These are phyloP conservation scores for Sebastes trivittatus DNA, from an alignment of 2,797 vertebrate species.

Conservation along the genomic window DNA sequence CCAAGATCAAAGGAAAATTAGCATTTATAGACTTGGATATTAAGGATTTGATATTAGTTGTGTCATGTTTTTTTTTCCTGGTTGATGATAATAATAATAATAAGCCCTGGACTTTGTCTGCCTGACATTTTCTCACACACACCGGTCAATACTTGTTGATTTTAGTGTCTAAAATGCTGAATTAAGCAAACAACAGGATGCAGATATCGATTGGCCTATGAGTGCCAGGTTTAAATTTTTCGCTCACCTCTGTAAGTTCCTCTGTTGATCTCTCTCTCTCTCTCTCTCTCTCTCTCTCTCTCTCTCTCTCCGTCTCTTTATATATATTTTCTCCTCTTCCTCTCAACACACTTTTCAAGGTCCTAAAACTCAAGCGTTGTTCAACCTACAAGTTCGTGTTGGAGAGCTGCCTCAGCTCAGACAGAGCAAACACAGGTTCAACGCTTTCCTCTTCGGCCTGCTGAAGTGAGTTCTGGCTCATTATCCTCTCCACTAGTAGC, in stretches of 20 bases:
- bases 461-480: constrained; percentile 87
- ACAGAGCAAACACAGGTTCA: constrained; percentile 90
- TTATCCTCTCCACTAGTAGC: not conserved
- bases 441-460: constrained; percentile 93
- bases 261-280: constrained; percentile 8
- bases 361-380: constrained; percentile 79
- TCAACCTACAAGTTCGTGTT: constrained; percentile 86
- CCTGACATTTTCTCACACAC: constrained; percentile 23
- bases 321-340: constrained; percentile 6
- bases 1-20: not conserved
- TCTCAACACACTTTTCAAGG: constrained; percentile 69
- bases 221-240: constrained; percentile 49
- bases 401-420: constrained; percentile 87
- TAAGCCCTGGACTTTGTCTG: constrained; percentile 11
- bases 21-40: not conserved
- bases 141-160: constrained; percentile 37
- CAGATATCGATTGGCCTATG: constrained; percentile 47
- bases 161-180: constrained; percentile 52
- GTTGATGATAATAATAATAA: constrained; percentile 22
- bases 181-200: constrained; percentile 45
- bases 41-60: not conserved
- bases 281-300: not conserved
- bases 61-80: not conserved
- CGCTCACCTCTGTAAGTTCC: constrained; percentile 1
- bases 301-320: not conserved